A percentile compares a stretch with the other conserved stretches of the same genome.
phyloP scores from a whole-genome alignment of 1,140 invertebrate species.

The Pseudomyrmex flavicornis region DNA sequence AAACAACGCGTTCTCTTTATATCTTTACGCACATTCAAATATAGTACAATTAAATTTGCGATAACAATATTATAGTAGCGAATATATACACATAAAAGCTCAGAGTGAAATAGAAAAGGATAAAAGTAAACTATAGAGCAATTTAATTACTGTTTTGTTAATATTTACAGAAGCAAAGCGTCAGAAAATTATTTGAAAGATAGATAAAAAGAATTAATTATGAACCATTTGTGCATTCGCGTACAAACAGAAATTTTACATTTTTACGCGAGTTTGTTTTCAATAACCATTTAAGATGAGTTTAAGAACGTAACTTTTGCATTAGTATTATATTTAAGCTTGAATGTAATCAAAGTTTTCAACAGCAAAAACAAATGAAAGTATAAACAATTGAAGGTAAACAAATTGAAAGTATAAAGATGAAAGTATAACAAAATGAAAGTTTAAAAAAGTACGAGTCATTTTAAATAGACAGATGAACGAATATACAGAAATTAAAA shows the following conservation, averaged over 20 bases:
- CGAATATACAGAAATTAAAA: slow-evolving; percentile 62
- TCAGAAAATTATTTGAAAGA: background rate
- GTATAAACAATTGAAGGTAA: slow-evolving; percentile 76
- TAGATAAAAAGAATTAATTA: background rate
- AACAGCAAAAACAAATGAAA: slow-evolving; percentile 77
- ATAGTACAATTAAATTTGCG: slow-evolving; percentile 59
- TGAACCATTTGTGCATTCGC: background rate
- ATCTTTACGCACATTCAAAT: slow-evolving; percentile 46
- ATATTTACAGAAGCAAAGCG: background rate
- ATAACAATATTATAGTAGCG: slow-evolving; percentile 7
- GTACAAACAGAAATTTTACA: background rate
- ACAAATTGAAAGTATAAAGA: slow-evolving; percentile 66
- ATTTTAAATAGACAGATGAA: slow-evolving; percentile 58
- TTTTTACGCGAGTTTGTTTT: slow-evolving; percentile 11
- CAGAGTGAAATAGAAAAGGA: background rate
- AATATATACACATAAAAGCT: slow-evolving; percentile 1
- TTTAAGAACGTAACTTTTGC: too few species aligned
- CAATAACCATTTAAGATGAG: background rate
- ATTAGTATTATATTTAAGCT: too few species aligned
- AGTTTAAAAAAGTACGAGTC: too few species aligned
- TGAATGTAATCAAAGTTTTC: too few species aligned
- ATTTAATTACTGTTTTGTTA: slow-evolving; percentile 12
- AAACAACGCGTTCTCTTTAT: background rate
- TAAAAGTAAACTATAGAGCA: background rate
- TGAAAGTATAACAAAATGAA: slow-evolving; percentile 51